These are phyloP conservation scores for Xestia xanthographa DNA, from an alignment of 2,888 invertebrate species.

Conservation along the genomic window DNA sequence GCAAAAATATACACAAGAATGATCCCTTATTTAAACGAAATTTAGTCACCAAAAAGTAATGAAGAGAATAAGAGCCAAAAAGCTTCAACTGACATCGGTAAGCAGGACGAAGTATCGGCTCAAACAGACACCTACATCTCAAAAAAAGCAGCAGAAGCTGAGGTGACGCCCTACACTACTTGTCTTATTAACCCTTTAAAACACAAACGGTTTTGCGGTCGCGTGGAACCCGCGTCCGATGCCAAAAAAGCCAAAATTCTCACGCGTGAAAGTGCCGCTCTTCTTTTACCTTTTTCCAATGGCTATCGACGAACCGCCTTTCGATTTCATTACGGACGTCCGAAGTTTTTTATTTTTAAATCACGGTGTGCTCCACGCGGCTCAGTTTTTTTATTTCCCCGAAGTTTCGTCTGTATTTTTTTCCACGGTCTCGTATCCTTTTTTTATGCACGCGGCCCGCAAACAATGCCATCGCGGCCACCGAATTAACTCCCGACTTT, in stretches of 20 bases:
- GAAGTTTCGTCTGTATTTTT: constrained; percentile 85
- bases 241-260: constrained; percentile 88
- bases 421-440: constrained; percentile 84
- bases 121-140: constrained; percentile 18
- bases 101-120: background rate
- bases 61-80: constrained; percentile 7
- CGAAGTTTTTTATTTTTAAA: constrained; percentile 90
- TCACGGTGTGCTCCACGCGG: constrained; percentile 87
- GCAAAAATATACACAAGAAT: background rate
- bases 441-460: constrained; percentile 87
- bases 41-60: background rate
- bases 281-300: constrained; percentile 90
- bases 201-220: constrained; percentile 71
- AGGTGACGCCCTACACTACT: constrained; percentile 40
- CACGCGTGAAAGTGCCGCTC: constrained; percentile 88
- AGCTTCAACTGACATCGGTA: constrained; percentile 1
- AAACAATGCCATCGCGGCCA: constrained; percentile 89
- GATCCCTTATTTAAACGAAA: background rate
- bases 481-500: constrained; percentile 89
- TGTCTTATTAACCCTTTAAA: constrained; percentile 76
- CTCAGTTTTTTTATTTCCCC: constrained; percentile 84
- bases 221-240: constrained; percentile 71
- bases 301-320: constrained; percentile 90
- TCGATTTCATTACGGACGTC: constrained; percentile 91
- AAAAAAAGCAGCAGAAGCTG: constrained; percentile 26